Evolutionary conservation across 2,797 vertebrate species (phyloP).

Genomic region (Pangasius krempfi): DNA sequence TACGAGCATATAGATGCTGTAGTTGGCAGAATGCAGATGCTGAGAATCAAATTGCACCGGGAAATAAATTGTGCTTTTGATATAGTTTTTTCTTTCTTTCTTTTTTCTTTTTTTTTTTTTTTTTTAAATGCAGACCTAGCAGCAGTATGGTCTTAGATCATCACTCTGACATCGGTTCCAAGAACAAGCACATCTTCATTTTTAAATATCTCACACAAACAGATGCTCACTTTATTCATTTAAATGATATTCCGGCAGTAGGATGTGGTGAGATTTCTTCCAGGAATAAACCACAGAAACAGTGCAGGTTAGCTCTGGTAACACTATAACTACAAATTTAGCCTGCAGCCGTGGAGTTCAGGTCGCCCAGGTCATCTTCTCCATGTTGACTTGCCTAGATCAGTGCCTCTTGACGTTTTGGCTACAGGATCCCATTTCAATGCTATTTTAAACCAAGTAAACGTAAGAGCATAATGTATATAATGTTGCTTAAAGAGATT

Average conservation of each 20-base stretch:
- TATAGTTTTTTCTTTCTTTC: too few species aligned
- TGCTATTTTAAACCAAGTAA: neutral
- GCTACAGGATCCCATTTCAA: neutral
- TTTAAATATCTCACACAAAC: too few species aligned
- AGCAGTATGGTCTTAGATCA: too few species aligned
- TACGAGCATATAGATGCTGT: too few species aligned
- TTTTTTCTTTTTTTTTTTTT: neutral
- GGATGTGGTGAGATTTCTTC: neutral
- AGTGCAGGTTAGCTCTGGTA: neutral
- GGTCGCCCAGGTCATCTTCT: neutral
- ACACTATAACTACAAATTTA: neutral
- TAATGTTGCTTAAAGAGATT: neutral
- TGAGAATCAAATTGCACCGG: too few species aligned
- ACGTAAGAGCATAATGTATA: neutral
- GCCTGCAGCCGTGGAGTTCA: neutral
- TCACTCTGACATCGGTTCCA: too few species aligned
- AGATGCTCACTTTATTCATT: neutral
- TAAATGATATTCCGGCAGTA: neutral
- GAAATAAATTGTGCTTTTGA: too few species aligned
- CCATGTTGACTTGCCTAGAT: neutral
- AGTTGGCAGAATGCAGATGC: too few species aligned
- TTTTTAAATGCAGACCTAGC: too few species aligned
- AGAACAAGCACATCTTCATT: too few species aligned
- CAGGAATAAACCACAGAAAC: neutral
- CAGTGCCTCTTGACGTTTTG: neutral